These are phyloP conservation scores for Cactoblastis cactorum DNA, from an alignment of 2,888 invertebrate species.

Conservation along the genomic window DNA sequence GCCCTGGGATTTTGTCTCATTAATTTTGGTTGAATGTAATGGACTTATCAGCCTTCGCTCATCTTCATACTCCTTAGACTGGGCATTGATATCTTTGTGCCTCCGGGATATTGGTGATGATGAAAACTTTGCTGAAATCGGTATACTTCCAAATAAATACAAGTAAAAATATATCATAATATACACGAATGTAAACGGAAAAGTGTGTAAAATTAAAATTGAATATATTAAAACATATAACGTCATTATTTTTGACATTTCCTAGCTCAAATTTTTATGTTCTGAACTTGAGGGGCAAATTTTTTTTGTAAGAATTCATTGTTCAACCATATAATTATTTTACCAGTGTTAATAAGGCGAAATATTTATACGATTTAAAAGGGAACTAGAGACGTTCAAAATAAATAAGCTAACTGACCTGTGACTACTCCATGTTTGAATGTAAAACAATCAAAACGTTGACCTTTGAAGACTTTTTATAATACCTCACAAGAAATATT, in stretches of 20 bases:
- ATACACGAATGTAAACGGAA: background rate
- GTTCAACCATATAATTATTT: too few species aligned
- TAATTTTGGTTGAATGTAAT: background rate
- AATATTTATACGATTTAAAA: too few species aligned
- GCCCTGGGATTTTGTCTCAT: background rate
- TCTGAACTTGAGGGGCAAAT: too few species aligned
- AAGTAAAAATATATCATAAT: slow-evolving; percentile 6
- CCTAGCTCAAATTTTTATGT: background rate
- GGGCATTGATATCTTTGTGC: slow-evolving; percentile 25
- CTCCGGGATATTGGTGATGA: slow-evolving; percentile 29
- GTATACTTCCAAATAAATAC: background rate
- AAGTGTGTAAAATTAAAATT: background rate
- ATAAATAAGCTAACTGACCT: too few species aligned
- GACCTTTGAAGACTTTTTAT: too few species aligned
- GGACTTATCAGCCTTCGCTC: slow-evolving; percentile 11
- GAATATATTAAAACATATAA: background rate
- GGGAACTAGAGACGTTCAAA: too few species aligned
- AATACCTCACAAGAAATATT: too few species aligned
- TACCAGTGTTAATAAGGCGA: too few species aligned
- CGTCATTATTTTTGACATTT: background rate
- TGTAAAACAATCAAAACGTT: too few species aligned
- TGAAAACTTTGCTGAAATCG: background rate
- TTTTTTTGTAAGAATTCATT: too few species aligned
- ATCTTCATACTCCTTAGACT: slow-evolving; percentile 34
- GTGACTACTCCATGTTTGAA: too few species aligned